A percentile compares a stretch with the other conserved stretches of the same genome.
Conservation (phyloP, 2,888 invertebrate genomes). For the Aphodius granarius region DNA sequence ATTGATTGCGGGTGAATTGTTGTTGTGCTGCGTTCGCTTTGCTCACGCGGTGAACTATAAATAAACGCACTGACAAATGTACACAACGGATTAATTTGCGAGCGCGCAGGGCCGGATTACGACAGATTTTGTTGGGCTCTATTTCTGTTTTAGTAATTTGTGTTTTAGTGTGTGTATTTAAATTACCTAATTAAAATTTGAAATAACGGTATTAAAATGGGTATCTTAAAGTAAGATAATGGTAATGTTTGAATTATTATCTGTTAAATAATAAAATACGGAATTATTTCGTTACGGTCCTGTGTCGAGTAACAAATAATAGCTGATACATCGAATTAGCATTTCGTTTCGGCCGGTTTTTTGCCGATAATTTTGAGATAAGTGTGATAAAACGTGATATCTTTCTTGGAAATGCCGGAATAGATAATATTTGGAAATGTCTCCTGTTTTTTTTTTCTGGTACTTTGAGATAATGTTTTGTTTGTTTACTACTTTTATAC, state of each 20-base stretch:
- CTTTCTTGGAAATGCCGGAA: neutral
- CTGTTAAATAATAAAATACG: too few relatives aligned
- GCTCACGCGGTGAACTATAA: neutral
- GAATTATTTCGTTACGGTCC: neutral
- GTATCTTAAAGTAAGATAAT: too few relatives aligned
- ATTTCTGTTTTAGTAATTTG: neutral
- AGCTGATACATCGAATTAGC: neutral
- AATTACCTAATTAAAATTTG: too few relatives aligned
- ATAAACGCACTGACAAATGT: conserved; percentile 7
- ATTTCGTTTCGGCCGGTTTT: too few relatives aligned
- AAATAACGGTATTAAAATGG: too few relatives aligned
- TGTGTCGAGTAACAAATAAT: neutral
- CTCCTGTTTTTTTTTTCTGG: neutral
- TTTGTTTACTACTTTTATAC: neutral
- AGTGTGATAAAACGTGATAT: neutral
- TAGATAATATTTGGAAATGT: neutral
- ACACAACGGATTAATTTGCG: conserved; percentile 7
- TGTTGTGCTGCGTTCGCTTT: neutral
- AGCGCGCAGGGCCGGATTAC: conserved; percentile 6
- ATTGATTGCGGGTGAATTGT: neutral
- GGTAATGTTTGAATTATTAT: too few relatives aligned
- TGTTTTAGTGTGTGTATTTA: too few relatives aligned
- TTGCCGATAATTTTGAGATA: neutral
- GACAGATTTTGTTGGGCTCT: neutral
- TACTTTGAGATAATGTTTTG: neutral